phyloP scores from a whole-genome alignment of 2,888 invertebrate species.

The Augochlorella aurata region DNA sequence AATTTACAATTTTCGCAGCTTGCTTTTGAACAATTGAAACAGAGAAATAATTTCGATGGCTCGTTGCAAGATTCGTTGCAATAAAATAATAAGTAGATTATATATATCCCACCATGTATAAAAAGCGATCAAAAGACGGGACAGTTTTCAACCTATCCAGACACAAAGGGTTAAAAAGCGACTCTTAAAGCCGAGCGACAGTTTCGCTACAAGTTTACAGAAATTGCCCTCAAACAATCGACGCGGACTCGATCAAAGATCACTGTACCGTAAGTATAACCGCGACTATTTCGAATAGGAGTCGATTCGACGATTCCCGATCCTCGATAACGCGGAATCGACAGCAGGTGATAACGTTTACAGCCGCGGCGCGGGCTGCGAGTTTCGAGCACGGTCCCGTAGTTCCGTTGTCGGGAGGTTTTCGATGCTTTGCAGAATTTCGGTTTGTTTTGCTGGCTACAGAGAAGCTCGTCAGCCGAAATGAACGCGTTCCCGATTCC shows the following conservation, averaged over 20 bases:
- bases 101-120: too few species aligned
- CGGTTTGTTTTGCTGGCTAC: constrained; percentile 19
- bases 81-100: too few species aligned
- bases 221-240: not conserved
- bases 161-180: too few species aligned
- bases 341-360: not conserved
- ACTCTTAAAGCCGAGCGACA: not conserved
- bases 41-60: too few species aligned
- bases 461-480: constrained; percentile 8
- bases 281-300: not conserved
- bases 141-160: too few species aligned
- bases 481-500: constrained; percentile 8
- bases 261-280: not conserved
- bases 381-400: not conserved
- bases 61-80: too few species aligned
- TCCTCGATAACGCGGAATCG: constrained; percentile 28
- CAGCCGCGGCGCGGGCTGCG: not conserved
- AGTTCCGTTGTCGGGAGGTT: constrained; percentile 25
- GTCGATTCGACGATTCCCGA: not conserved
- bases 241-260: not conserved
- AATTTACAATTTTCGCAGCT: too few species aligned
- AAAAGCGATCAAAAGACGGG: too few species aligned
- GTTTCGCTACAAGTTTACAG: not conserved
- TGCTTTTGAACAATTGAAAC: too few species aligned
- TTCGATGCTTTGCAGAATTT: constrained; percentile 40